Evolutionary conservation across 2,113 vertebrate species (phyloP), one percentile per base, ranked within the genome.

Genomic region (Galemys pyrenaicus): DNA sequence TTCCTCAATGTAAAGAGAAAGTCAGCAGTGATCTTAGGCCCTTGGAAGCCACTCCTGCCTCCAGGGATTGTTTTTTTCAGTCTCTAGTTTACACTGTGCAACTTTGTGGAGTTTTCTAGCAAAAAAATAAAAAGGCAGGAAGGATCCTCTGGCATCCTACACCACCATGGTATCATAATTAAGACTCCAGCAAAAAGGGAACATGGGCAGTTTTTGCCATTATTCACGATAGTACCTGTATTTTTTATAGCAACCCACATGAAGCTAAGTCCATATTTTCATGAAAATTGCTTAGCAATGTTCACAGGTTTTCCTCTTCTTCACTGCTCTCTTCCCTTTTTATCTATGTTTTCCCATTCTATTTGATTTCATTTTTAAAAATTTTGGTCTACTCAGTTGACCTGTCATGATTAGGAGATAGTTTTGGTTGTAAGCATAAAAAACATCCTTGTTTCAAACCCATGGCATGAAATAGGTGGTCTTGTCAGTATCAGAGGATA

Each of bases 401-500:
- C 37, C 37, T 28, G 3, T 26, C 22, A 71, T 41, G 22, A 71
- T 41, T 12, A 71, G 37, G 37, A 71, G 35, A 37, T 70, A 37
- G 22, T 41, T 71, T 71, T 4, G 39, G 37, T 71, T 22, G 10
- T 28, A 2, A 71, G 20, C 4, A 20, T 41, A 44, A 41, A 44
- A 70, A 13, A 71, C 1, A 68, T 9, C 35, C 35, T 6, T 22
- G n/a, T 19, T 37, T 20, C 16, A 0, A 26, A 20, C 16, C 81
- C 58, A 12, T 4, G 1, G 3, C 35, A 0, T 17, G 1, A 3
- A 2, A 22, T 44, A 49, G 6, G 1, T 6, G 0, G 6, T 1
- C 16, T 60, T 32, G 19, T 67, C 19, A 0, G 24, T 13, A 37
- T 13, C 39, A 56, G 28, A 79, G n/a, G 32, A 26, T 71, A 35